A percentile compares a stretch with the other conserved stretches of the same genome.
Conservation (phyloP, 2,888 invertebrate genomes). For the Drosophila dives region DNA sequence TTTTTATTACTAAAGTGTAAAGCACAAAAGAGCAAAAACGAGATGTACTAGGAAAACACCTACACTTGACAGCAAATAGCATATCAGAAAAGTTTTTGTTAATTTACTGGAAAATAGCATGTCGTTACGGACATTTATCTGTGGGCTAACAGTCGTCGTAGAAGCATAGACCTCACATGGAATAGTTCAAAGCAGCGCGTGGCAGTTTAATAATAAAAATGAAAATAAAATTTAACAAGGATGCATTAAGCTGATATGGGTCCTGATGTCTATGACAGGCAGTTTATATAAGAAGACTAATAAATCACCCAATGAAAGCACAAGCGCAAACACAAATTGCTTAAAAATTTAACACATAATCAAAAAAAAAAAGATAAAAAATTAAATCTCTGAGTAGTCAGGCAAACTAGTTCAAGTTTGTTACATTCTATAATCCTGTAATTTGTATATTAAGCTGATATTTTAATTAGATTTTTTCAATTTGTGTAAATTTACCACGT, state of each 20-base stretch:
- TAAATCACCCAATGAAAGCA: background rate
- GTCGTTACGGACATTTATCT: slow-evolving; percentile 53
- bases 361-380: background rate
- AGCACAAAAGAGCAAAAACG: background rate
- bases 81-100: slow-evolving; percentile 60
- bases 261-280: slow-evolving; percentile 21
- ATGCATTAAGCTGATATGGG: slow-evolving; percentile 35
- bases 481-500: background rate
- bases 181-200: slow-evolving; percentile 27
- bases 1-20: slow-evolving; percentile 47
- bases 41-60: slow-evolving; percentile 32
- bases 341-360: background rate
- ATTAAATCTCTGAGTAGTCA: background rate
- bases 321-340: background rate
- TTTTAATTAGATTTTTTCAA: background rate
- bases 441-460: background rate
- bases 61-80: slow-evolving; percentile 58
- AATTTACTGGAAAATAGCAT: slow-evolving; percentile 73
- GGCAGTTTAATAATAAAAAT: slow-evolving; percentile 5
- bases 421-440: background rate
- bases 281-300: slow-evolving; percentile 5
- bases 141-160: slow-evolving; percentile 25
- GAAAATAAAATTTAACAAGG: background rate
- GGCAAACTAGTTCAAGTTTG: background rate
- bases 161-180: background rate